Evolutionary conservation across 2,888 invertebrate species (phyloP), one percentile per base, ranked within the genome.

Genomic region (Apotomis betuletana): DNA sequence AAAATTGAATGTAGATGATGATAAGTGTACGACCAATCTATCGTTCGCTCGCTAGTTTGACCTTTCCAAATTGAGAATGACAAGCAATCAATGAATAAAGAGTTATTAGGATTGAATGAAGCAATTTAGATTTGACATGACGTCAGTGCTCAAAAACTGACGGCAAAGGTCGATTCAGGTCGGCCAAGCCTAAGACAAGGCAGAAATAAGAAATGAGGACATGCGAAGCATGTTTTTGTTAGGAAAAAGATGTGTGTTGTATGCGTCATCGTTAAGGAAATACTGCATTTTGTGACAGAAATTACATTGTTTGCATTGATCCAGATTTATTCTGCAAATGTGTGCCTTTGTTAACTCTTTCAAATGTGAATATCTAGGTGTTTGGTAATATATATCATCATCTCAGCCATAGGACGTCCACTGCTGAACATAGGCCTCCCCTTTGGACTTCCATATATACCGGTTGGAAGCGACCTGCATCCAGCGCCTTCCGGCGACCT

Each of bases 51-150:
- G 58, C 70, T 61, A 65, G 54, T 74, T 73, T 77, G 77, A 81
- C 80, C 81, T 79, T 75, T 71, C 75, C 76, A 75, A 78, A 80
- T 80, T 77, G 74, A 76, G 74, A 80, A 80, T 78, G 77, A 79
- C 79, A 76, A 74, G 76, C 80, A 79, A 78, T 80, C 76, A 77
- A 78, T 77, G 78, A 70, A 74, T 54, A 68, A 58, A 74, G 71
- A 72, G 73, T 78, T 74, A 79, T 77, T 77, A 73, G 75, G 73
- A 79, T 77, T 77, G 77, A 74, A 75, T 74, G 74, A 77, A 73
- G 77, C 80, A 80, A 83, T 80, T 82, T 78, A 76, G 75, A 74
- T 69, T 75, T 80, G 79, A 78, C 80, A 77, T 72, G 72, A 68
- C 72, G 72, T 72, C 72, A 72, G 62, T 58, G 51, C 55, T 63